These are phyloP conservation scores for Heterodera filipjevi DNA, from an alignment of 2,888 invertebrate species.

Conservation along the genomic window DNA sequence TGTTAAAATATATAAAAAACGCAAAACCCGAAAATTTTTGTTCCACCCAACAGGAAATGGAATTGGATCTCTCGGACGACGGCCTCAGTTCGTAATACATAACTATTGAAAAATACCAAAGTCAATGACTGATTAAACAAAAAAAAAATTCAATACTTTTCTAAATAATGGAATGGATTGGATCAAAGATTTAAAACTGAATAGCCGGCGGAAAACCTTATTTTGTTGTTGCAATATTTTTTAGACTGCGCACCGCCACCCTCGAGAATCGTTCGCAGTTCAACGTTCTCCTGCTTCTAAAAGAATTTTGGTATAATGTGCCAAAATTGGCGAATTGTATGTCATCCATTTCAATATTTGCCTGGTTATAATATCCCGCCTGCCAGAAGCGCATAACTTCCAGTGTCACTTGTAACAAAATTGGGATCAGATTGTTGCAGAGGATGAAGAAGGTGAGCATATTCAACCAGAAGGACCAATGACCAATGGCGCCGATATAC, in stretches of 20 bases:
- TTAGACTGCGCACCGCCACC: neutral
- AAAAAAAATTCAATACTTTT: too few relatives aligned
- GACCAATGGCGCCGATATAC: slow-evolving; percentile 71
- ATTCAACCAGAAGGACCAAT: slow-evolving; percentile 76
- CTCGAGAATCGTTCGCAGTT: slow-evolving; percentile 13
- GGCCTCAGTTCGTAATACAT: too few relatives aligned
- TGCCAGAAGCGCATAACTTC: slow-evolving; percentile 91
- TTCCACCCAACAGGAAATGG: too few relatives aligned
- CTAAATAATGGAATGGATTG: too few relatives aligned
- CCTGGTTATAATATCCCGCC: slow-evolving; percentile 59
- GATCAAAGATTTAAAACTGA: too few relatives aligned
- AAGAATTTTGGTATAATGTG: too few relatives aligned
- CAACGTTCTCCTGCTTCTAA: neutral
- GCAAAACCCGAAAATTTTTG: too few relatives aligned
- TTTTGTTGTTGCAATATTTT: slow-evolving; percentile 27
- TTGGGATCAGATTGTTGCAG: slow-evolving; percentile 94
- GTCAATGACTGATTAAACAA: neutral
- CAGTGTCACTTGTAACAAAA: slow-evolving; percentile 95
- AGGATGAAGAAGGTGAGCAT: slow-evolving; percentile 98
- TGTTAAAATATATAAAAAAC: neutral
- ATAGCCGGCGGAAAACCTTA: neutral
- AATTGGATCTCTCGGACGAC: too few relatives aligned
- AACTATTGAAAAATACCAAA: too few relatives aligned
- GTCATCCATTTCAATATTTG: too few relatives aligned
- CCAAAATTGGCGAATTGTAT: too few relatives aligned